Percentiles rank a stretch among this genome's conserved stretches.
These are phyloP conservation scores for Athalia circularis DNA, from an alignment of 2,888 invertebrate species.

Conservation along the genomic window DNA sequence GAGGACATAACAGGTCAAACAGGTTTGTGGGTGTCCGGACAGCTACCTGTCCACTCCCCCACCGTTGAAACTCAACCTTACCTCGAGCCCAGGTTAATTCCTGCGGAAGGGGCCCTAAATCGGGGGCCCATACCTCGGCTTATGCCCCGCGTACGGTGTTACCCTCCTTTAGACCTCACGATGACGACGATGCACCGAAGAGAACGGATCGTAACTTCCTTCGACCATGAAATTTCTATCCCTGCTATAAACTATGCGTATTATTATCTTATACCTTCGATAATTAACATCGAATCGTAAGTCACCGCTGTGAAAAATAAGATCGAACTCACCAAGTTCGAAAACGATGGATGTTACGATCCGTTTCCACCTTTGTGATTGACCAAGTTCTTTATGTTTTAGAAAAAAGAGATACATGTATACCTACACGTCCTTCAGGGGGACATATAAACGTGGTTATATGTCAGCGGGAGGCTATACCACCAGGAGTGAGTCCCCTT, in stretches of 20 bases:
- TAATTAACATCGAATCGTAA: too few species aligned
- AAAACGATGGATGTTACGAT: too few species aligned
- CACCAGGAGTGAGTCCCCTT: too few species aligned
- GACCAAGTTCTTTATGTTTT: too few species aligned
- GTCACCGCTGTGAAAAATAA: too few species aligned
- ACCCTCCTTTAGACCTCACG: background rate
- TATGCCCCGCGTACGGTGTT: slow-evolving; percentile 2
- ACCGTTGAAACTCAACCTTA: slow-evolving; percentile 44
- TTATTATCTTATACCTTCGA: background rate
- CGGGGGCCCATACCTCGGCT: slow-evolving; percentile 25
- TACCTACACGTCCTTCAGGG: too few species aligned
- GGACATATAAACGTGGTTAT: too few species aligned
- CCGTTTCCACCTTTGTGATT: too few species aligned
- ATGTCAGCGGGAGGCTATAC: too few species aligned
- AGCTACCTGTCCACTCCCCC: slow-evolving; percentile 64
- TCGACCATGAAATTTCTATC: background rate
- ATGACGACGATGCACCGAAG: slow-evolving; percentile 20
- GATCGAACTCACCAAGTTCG: too few species aligned
- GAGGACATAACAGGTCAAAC: slow-evolving; percentile 69
- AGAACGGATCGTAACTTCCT: slow-evolving; percentile 18
- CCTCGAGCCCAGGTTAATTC: slow-evolving; percentile 51
- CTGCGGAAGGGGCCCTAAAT: slow-evolving; percentile 58
- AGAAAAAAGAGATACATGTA: too few species aligned
- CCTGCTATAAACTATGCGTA: background rate
- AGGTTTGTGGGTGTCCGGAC: slow-evolving; percentile 69